Percentiles rank a stretch among this genome's conserved stretches.
Evolutionary conservation across 2,888 invertebrate species (phyloP).

Genomic region (Ischnura elegans): DNA sequence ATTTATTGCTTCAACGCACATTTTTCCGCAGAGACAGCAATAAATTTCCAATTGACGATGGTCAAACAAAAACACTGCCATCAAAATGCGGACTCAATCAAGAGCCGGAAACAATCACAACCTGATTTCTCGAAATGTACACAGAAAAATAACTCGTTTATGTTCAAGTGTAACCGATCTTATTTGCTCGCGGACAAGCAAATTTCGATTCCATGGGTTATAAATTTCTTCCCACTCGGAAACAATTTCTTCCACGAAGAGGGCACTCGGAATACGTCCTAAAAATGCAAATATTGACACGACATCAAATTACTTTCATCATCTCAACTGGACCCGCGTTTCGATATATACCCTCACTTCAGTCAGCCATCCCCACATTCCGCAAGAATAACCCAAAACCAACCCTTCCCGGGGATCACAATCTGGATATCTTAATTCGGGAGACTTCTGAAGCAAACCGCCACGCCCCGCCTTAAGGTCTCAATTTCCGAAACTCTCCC

Average conservation of each 20-base stretch:
- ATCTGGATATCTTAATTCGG: slow-evolving; percentile 31
- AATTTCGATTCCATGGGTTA: too few relatives aligned
- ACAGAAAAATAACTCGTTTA: too few relatives aligned
- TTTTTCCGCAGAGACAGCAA: too few relatives aligned
- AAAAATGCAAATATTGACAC: background rate
- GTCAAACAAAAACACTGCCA: too few relatives aligned
- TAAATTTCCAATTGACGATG: too few relatives aligned
- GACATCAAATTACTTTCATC: background rate
- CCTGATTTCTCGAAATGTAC: too few relatives aligned
- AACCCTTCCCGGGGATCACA: background rate
- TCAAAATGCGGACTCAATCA: too few relatives aligned
- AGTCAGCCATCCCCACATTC: background rate
- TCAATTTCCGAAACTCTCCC: slow-evolving; percentile 38
- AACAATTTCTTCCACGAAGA: background rate
- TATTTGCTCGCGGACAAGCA: too few relatives aligned
- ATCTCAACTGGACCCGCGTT: background rate
- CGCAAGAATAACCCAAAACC: background rate
- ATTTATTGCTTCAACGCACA: too few relatives aligned
- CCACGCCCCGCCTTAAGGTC: slow-evolving; percentile 25
- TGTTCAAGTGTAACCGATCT: too few relatives aligned
- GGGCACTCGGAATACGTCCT: background rate
- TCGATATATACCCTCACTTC: background rate
- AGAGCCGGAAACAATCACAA: too few relatives aligned
- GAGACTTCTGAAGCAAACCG: background rate
- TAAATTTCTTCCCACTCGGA: background rate